Conservation (phyloP, 2,888 invertebrate genomes). For the Scaptomyza caliginosa region DNA sequence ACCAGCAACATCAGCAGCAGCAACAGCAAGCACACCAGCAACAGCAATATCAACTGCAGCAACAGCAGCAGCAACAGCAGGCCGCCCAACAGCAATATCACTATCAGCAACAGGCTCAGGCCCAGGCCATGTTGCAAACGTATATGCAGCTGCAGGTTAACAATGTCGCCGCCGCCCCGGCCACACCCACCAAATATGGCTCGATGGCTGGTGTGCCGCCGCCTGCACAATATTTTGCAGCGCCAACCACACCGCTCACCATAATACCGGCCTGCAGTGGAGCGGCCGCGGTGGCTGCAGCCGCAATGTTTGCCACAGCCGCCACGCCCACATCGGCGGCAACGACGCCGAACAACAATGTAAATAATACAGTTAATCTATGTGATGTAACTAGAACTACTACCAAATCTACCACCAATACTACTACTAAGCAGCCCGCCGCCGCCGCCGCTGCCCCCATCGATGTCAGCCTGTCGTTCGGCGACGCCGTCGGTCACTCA, state of each 20-base stretch:
- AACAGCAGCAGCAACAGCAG: constrained; percentile 73
- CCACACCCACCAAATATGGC: constrained; percentile 77
- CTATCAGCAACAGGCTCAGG: constrained; percentile 75
- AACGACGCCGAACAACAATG: constrained; percentile 82
- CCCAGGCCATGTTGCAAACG: constrained; percentile 82
- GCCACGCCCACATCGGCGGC: constrained; percentile 75
- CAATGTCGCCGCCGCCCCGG: constrained; percentile 73
- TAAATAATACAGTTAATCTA: constrained; percentile 84
- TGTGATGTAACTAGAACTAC: constrained; percentile 83
- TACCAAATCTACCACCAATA: constrained; percentile 71
- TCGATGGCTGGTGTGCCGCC: constrained; percentile 43
- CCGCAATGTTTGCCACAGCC: constrained; percentile 77
- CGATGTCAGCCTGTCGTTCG: constrained; percentile 32
- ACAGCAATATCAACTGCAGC: constrained; percentile 68
- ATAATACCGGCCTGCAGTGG: constrained; percentile 78
- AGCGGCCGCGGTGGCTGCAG: constrained; percentile 75
- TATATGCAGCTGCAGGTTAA: constrained; percentile 83
- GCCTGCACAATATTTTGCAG: constrained; percentile 71
- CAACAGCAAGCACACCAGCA: constrained; percentile 65
- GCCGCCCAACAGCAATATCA: constrained; percentile 55
- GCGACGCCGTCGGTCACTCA: constrained; percentile 24
- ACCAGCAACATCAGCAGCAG: constrained; percentile 54
- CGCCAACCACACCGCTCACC: constrained; percentile 79
- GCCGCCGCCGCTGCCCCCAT: constrained; percentile 48
- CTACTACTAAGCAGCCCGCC: constrained; percentile 78